Percentiles rank a stretch among this genome's conserved stretches.
Conservation (phyloP, 2,797 vertebrate species). For the Falco concolor region DNA sequence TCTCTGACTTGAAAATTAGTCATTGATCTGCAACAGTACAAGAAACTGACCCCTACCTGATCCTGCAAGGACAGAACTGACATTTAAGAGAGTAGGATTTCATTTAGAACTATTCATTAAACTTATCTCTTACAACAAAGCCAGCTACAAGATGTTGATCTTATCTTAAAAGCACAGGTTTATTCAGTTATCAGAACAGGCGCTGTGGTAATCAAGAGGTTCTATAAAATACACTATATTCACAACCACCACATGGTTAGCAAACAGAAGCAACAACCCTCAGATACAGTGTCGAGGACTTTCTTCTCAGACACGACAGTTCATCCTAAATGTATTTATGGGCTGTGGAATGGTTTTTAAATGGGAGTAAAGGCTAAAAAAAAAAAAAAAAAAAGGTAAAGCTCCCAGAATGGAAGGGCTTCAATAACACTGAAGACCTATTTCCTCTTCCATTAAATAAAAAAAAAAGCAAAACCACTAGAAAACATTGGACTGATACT, state of each 20-base stretch:
- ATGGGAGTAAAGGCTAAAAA: neutral
- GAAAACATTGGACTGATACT: neutral
- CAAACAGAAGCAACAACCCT: neutral
- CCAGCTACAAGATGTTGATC: neutral
- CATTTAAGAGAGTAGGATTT: neutral
- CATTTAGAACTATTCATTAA: neutral
- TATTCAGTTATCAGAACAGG: neutral
- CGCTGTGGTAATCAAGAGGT: neutral
- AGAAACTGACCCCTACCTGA: neutral
- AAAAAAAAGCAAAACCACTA: neutral
- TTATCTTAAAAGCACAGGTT: neutral
- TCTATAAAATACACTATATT: neutral
- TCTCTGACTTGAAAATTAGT: neutral
- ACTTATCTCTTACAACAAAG: neutral
- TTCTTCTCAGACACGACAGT: neutral
- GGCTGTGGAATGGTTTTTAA: neutral
- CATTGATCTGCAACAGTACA: neutral
- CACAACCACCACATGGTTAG: neutral
- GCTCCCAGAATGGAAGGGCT: neutral
- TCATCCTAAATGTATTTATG: neutral
- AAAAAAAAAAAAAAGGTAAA: neutral
- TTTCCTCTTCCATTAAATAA: neutral
- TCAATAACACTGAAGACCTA: neutral
- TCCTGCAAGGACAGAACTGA: neutral
- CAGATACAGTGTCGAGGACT: neutral